Evolutionary conservation across 1,140 invertebrate species (phyloP), one percentile per base, ranked within the genome.

Genomic region (Pogonognathellus flavescens): DNA sequence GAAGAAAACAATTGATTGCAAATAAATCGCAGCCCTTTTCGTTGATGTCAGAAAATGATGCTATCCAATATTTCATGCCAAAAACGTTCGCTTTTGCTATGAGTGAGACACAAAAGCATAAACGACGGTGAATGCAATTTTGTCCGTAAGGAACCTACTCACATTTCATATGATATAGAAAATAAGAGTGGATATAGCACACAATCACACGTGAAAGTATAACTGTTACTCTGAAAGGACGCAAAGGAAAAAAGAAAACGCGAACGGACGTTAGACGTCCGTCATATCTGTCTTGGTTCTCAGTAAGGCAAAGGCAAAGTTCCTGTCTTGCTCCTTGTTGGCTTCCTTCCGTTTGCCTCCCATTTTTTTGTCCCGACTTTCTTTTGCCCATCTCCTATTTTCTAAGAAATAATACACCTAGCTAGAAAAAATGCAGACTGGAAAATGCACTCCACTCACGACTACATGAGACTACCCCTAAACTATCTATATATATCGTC

Each of bases 181-280:
- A 41, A 41, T 41, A 41, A 3, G 31, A 41, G 31, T 41, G 31
- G 31, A 41, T 41, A 41, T 41, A 41, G 31, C 31, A 41, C 2
- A 41, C 31, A 41, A 41, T 41, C 31, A 41, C 31, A 41, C 31
- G 31, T 41, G 31, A 6, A 41, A 41, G 31, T 13, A 2, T 57
- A 57, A 57, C 53, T 57, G 31, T 57, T 57, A 57, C n/a, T 10
- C 53, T 4, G 53, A 41, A 41, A 76, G 25, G 70, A 76, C 70
- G 31, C n/a, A n/a, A 76, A 76, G 31, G 25, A 76, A 76, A 76
- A 50, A 76, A 31, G 70, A 76, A 76, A 50, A 76, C 31, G 70
- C n/a, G 70, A 76, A 76, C 70, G 70, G 70, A 76, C 70, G 70
- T 50, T 50, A n/a, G 41, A 76, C 70, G 70, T 76, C 70, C 70